Base-by-base conservation (phyloP, 2,113 vertebrate genomes). In the Sceloporus undulatus region DNA sequence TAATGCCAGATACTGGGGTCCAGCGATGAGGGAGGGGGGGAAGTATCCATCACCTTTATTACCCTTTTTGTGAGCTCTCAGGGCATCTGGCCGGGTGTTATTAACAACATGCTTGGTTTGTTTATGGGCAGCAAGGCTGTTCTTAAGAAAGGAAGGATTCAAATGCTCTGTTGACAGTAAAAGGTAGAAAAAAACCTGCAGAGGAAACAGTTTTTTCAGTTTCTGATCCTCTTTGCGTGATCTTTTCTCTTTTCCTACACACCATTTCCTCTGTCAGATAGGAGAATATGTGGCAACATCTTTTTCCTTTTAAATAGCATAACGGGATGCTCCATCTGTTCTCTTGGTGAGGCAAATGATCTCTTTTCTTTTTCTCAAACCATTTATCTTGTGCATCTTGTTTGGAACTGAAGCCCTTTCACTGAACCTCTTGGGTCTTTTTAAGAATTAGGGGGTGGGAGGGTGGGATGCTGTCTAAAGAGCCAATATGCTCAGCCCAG, bases 251-350 rank as follows among this genome's bases (percentile, higher is more conserved):
- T 0, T 89, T 87, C 18, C 82, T 70, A 88, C 83, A 79, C 88
- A 92, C 90, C 79, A 93, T 94, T 93, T 91, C 93, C 88, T 84
- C 38, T 80, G 14, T 80, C 83, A n/a, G 89, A 90, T 93, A 92
- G 93, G 92, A 94, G 95, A 93, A 91, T 4, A 0, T 84, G 87
- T 3, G 74, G 92, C 84, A 91, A 87, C 87, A 48, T 34, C 76
- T 66, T n/a, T 29, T 74, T 81, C 34, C 59, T 62, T 82, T 82
- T 82, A 23, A 65, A 66, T 59, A 65, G 11, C 23, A 66, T 40
- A 82, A n/a, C 66, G 19, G 66, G 38, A 42, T 9, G 34, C 56
- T 81, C 23, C 59, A 25, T 81, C n/a, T 42, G 34, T 82, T 68
- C 80, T 16, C 21, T 82, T 82, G 42, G 2, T 48, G 34, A 11